phyloP scores from a whole-genome alignment of 2,888 invertebrate genomes.

The Dioctria linearis region DNA sequence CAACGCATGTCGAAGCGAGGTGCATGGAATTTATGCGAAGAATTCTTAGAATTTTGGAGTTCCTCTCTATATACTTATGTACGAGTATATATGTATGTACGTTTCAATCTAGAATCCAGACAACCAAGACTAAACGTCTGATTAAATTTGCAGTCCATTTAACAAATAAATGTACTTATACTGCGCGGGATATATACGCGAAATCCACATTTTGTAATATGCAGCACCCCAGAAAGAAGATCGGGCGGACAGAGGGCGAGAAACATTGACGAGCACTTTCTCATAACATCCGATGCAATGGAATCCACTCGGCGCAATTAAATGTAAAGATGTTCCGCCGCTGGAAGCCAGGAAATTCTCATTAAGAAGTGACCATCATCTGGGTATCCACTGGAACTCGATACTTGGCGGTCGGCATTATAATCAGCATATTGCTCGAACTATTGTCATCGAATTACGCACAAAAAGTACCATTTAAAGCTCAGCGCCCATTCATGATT shows the following conservation, averaged over 20 bases:
- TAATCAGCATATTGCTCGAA: conserved; percentile 55
- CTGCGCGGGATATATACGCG: too few species aligned
- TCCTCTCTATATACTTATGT: neutral
- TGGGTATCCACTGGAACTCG: conserved; percentile 48
- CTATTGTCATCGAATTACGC: conserved; percentile 60
- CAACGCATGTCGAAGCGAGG: conserved; percentile 43
- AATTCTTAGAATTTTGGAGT: conserved; percentile 51
- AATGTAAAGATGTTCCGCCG: conserved; percentile 69
- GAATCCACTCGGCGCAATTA: conserved; percentile 66
- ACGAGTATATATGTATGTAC: too few species aligned
- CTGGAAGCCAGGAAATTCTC: conserved; percentile 72
- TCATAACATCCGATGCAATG: conserved; percentile 54
- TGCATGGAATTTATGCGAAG: conserved; percentile 38
- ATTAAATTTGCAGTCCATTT: conserved; percentile 35
- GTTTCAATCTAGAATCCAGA: conserved; percentile 17
- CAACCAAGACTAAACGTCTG: conserved; percentile 13
- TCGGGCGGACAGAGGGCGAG: neutral
- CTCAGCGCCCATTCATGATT: conserved; percentile 45
- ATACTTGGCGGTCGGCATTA: conserved; percentile 54
- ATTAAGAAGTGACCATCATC: conserved; percentile 64
- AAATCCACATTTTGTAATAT: neutral
- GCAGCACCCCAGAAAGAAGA: conserved; percentile 12
- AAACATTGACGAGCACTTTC: conserved; percentile 13
- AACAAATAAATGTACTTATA: neutral
- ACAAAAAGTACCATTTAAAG: conserved; percentile 56